Evolutionary conservation across 2,797 vertebrate genomes (phyloP), one percentile per base, ranked within the genome.

Genomic region (Tokudaia muenninki): DNA sequence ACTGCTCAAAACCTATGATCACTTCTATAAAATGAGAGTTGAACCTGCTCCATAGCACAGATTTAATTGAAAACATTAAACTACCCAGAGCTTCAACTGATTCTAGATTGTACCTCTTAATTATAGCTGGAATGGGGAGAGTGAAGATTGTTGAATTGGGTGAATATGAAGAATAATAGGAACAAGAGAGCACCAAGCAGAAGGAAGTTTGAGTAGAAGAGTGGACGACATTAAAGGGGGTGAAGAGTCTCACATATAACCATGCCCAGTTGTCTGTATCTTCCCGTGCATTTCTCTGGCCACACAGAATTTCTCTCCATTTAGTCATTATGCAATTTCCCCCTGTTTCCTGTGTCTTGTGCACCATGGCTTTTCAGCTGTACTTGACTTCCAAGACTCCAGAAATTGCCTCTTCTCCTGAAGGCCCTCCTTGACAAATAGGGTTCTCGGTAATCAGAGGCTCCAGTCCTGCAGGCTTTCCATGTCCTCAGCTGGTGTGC

Each of bases 401-500:
- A 3, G 80, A 17, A 88, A 57, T 1, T 47, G 44, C 37, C 24
- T 41, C 37, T 78, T 41, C n/a, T 94, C 86, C 89, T 8, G 37
- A 80, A 92, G 78, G 72, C 61, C 37, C 55, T 92, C 63, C 65
- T 50, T 67, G 70, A 80, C 72, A 55, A 61, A 13, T 29, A 6
- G 31, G 2, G 34, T 34, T n/a, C 70, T 16, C 24, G 1, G 75
- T 14, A 19, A 16, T 21, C 17, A 55, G 52, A 34, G 29, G 12
- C 19, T 50, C 34, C 0, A 1, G 0, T 9, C 61, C 55, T 59
- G 12, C 19, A 0, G 6, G n/a, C 13, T 72, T 21, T 22, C 26
- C 57, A 22, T 22, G 31, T 14, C 67, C 31, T 72, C 63, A 24
- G 29, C 59, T 37, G 12, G 59, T 55, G 31, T 16, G 22, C 67